Base-by-base conservation (phyloP, 2,113 vertebrate species). In the Hyaena hyaena region DNA sequence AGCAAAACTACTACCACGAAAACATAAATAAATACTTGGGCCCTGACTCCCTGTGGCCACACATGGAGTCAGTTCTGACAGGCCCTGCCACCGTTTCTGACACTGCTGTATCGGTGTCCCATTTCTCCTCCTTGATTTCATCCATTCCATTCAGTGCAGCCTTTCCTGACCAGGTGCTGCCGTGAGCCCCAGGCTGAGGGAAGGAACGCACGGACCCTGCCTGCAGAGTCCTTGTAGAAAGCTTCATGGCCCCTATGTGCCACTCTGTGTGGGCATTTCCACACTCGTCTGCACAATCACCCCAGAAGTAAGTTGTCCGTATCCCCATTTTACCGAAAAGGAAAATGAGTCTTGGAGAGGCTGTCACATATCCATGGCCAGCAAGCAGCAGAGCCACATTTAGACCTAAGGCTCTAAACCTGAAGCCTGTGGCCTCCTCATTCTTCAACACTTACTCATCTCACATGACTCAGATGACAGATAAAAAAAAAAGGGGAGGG, bases 121-220 rank as follows among this genome's bases (percentile, higher is more conserved):
- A 23, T 74, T 55, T 83, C 65, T 82, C 50, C 58, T 43, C 82
- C 84, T 24, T 73, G 11, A 45, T 93, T 92, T 86, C 65, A 58
- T 61, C 35, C 35, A 24, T 66, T 43, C 48, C 10, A 39, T 33
- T 82, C 55, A n/a, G 55, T 31, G 26, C 14, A 68, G 35, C 2
- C 9, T 43, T 69, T 39, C 5, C 73, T 43, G 39, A 24, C 55
- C 68, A 45, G 87, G 31, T 4, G 19, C 17, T 15, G 4, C 0
- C 0, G 43, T 26, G 43, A 28, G 24, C 4, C n/a, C 26, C 7
- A n/a, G 16, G 4, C 16, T 3, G 2, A 4, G 4, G 23, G 31
- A 87, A 63, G 53, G 45, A 84, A 58, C 10, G 4, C 48, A 5
- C 6, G 16, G 85, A 16, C 21, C 55, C 23, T 50, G 73, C 45